These are phyloP conservation scores for Brachirus orientalis DNA, from an alignment of 2,113 vertebrate species.

Conservation along the genomic window DNA sequence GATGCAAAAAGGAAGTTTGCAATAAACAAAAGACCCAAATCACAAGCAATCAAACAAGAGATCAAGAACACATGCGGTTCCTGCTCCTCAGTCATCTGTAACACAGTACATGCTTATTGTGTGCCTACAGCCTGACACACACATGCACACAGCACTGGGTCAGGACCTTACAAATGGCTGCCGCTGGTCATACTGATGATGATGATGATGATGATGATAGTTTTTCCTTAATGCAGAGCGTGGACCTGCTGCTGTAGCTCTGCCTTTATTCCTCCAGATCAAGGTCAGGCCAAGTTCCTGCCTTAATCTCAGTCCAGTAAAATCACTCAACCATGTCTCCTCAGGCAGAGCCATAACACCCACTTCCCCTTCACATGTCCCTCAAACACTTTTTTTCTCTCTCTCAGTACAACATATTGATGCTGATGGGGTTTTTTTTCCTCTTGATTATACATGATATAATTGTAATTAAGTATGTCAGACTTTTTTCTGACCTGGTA, in stretches of 20 bases:
- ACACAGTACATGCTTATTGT: conserved; percentile 19
- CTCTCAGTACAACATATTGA: conserved; percentile 16
- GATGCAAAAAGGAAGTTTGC: conserved; percentile 62
- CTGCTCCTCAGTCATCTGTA: conserved; percentile 19
- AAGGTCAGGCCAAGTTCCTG: conserved; percentile 57
- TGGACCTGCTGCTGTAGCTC: conserved; percentile 61
- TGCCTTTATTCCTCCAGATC: conserved; percentile 64
- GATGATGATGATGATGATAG: conserved; percentile 23
- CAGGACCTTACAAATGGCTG: conserved; percentile 50
- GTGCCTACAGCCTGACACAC: conserved; percentile 16
- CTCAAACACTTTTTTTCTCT: conserved; percentile 17
- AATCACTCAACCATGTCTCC: conserved; percentile 64
- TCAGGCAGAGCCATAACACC: conserved; percentile 62
- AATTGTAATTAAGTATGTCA: conserved; percentile 37
- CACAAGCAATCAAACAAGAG: conserved; percentile 55
- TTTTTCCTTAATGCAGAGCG: conserved; percentile 50
- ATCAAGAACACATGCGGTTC: conserved; percentile 12
- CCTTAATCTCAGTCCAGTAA: conserved; percentile 45
- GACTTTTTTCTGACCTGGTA: conserved; percentile 46
- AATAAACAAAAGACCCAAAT: conserved; percentile 65
- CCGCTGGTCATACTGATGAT: conserved; percentile 34
- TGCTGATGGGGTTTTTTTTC: conserved; percentile 18
- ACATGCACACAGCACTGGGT: conserved; percentile 21
- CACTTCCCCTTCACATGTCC: not conserved
- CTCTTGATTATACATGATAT: conserved; percentile 26